A percentile compares a stretch with the other conserved stretches of the same genome.
phyloP scores from a whole-genome alignment of 37 sponge, comb jelly and placozoan species.

The Tethya wilhelma region DNA sequence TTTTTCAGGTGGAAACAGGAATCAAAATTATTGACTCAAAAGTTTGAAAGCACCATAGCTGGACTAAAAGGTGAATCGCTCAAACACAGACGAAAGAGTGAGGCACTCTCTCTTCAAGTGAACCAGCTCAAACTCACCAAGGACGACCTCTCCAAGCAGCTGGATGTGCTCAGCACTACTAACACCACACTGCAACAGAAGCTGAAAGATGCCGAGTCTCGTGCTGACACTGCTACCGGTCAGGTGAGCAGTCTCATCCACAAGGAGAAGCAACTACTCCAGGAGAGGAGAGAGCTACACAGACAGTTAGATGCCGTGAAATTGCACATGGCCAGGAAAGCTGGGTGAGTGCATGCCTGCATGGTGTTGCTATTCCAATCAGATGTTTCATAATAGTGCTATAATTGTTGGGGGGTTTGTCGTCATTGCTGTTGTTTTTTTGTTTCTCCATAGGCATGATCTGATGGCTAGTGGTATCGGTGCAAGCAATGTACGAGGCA shows the following conservation, averaged over 20 bases:
- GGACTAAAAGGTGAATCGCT: constrained; percentile 38
- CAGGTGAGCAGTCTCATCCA: constrained; percentile 57
- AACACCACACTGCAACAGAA: constrained; percentile 22
- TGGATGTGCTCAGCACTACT: neutral
- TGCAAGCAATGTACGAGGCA: neutral
- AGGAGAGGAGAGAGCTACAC: constrained; percentile 69
- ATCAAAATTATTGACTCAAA: constrained; percentile 57
- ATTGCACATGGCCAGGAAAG: constrained; percentile 38
- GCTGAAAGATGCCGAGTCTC: constrained; percentile 44
- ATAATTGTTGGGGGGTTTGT: neutral
- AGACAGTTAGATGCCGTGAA: constrained; percentile 58
- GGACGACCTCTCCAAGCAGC: constrained; percentile 43
- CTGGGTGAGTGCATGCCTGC: constrained; percentile 24
- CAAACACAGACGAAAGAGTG: constrained; percentile 23
- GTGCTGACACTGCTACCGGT: constrained; percentile 32
- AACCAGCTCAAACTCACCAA: constrained; percentile 17
- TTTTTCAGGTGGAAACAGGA: constrained; percentile 78
- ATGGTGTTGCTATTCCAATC: neutral
- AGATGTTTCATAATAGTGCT: neutral
- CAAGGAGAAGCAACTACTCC: constrained; percentile 71
- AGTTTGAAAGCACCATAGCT: constrained; percentile 66
- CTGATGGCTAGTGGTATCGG: neutral
- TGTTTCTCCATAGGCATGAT: neutral
- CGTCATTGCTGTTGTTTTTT: neutral
- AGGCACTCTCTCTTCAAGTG: constrained; percentile 37